These are phyloP conservation scores for Anarhynchus alexandrinus DNA, from an alignment of 2,113 vertebrate genomes.

Conservation along the genomic window DNA sequence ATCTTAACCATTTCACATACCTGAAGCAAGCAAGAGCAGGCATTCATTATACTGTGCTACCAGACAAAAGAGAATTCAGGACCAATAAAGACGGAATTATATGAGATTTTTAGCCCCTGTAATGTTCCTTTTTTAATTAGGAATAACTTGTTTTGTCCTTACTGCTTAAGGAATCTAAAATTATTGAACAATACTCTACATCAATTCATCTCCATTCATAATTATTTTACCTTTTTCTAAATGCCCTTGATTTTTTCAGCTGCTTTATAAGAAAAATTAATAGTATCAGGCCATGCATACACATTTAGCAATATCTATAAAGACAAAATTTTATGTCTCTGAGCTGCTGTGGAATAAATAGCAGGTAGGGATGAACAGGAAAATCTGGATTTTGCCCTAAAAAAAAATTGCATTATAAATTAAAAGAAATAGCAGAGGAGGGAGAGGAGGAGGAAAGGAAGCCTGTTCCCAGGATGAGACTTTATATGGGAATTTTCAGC, in stretches of 20 bases:
- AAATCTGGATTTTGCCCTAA: neutral
- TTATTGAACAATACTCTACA: neutral
- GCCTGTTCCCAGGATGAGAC: neutral
- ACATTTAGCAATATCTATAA: accelerated
- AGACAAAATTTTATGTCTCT: neutral
- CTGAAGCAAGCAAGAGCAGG: neutral
- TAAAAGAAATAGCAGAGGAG: neutral
- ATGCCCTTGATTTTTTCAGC: neutral
- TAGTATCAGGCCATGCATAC: neutral
- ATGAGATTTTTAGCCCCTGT: accelerated
- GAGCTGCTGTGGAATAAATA: neutral
- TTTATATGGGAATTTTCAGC: slow-evolving; percentile 20
- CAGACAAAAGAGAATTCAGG: neutral
- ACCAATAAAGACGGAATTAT: neutral
- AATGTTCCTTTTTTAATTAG: neutral
- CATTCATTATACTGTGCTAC: neutral
- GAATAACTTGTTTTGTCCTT: neutral
- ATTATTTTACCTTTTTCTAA: neutral
- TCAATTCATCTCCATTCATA: neutral
- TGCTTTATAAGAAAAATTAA: neutral
- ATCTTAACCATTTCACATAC: neutral
- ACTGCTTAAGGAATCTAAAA: neutral
- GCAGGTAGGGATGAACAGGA: neutral
- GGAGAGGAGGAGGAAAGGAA: neutral
- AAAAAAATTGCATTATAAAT: neutral